phyloP scores from a whole-genome alignment of 2,797 vertebrate genomes.

The Danio jaintianensis region DNA sequence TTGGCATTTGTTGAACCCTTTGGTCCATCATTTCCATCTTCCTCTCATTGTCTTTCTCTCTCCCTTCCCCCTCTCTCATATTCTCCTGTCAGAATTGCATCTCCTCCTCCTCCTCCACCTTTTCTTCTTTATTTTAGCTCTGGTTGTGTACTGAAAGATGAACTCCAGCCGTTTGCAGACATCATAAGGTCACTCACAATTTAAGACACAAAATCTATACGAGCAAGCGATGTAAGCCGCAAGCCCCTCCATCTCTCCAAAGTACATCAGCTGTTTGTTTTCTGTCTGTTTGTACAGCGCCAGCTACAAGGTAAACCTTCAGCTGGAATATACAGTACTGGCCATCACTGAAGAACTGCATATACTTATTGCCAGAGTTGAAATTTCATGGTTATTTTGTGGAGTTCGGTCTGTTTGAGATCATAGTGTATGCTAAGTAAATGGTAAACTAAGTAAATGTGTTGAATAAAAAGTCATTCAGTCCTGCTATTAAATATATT shows the following conservation, averaged over 20 bases:
- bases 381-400: neutral
- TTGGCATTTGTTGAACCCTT: constrained; percentile 33
- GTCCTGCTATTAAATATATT: neutral
- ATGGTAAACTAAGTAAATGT: neutral
- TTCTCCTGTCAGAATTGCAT: constrained; percentile 38
- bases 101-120: constrained; percentile 1
- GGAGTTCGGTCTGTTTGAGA: neutral
- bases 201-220: constrained; percentile 22
- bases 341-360: too few relatives aligned
- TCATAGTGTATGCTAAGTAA: neutral
- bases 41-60: constrained; percentile 4
- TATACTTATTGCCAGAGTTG: neutral
- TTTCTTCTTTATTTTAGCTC: constrained; percentile 31
- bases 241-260: neutral
- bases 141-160: constrained; percentile 31
- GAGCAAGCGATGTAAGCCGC: constrained; percentile 9
- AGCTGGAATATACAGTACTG: neutral
- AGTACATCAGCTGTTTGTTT: constrained; percentile 35
- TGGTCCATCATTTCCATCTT: constrained; percentile 14
- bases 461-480: neutral
- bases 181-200: constrained; percentile 26
- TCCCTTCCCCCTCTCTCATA: constrained; percentile 14
- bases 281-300: constrained; percentile 17
- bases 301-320: constrained; percentile 20
- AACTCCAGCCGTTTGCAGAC: constrained; percentile 29